Conservation (phyloP, 2,113 vertebrate genomes). For the Notiomystis cincta region DNA sequence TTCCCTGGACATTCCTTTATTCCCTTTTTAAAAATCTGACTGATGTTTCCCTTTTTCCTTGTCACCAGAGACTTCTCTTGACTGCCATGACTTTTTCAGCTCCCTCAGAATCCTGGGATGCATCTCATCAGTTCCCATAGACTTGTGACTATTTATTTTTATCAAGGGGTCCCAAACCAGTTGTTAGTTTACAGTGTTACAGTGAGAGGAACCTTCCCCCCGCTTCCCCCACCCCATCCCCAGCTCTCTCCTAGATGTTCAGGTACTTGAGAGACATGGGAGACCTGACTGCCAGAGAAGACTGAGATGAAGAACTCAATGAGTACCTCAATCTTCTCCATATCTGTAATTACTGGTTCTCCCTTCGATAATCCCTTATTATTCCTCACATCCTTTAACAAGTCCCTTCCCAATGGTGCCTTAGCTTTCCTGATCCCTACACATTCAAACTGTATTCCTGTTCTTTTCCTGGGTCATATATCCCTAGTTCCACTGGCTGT, state of each 20-base stretch:
- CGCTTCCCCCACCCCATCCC: no score
- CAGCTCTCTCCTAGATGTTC: background rate
- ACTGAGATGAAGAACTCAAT: background rate
- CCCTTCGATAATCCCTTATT: background rate
- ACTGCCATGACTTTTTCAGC: background rate
- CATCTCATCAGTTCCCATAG: background rate
- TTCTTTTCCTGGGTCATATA: no score
- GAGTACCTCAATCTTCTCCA: background rate
- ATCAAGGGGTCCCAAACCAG: background rate
- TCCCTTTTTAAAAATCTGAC: background rate
- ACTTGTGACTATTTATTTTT: background rate
- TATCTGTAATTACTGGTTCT: background rate
- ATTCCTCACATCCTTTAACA: background rate
- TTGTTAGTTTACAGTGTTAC: background rate
- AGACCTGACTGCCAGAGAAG: background rate
- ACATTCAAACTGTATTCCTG: background rate
- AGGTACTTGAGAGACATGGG: background rate
- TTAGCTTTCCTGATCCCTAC: background rate
- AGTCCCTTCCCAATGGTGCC: background rate
- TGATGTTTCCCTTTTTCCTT: background rate
- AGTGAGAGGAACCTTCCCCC: background rate
- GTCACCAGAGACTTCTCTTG: background rate
- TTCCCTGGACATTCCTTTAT: background rate
- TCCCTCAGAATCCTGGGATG: background rate
- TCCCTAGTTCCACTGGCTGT: background rate